Evolutionary conservation across 1,140 invertebrate genomes (phyloP), one percentile per base, ranked within the genome.

Genomic region (Bombus haemorrhoidalis): DNA sequence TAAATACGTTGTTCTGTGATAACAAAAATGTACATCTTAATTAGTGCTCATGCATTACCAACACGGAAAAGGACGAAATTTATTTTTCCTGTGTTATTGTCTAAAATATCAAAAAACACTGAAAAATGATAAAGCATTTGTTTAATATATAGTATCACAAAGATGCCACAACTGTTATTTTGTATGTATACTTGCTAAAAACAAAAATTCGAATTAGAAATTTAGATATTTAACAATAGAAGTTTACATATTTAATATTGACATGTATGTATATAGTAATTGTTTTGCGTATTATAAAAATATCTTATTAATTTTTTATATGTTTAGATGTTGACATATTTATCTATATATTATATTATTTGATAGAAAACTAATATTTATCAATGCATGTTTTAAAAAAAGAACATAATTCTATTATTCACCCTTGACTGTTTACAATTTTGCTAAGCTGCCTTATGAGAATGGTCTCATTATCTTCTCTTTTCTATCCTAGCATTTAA

Each of bases 1-100:
- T 91, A 90, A 85, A 91, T 91, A 88, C 25, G 81, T 90, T 83
- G 74, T 81, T 81, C 87, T 91, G 87, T 90, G 89, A 91, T 90
- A 90, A 72, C 10, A n/a, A 88, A 84, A 76, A 87, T 57, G 57
- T 90, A 88, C 41, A 85, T 90, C 81, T 84, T 88, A 86, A 88
- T 81, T 74, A 64, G 62, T 85, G 78, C 69, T 87, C 78, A 25
- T 71, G 81, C 77, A 89, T 85, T 84, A 89, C 62, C 81, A 82
- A 87, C 82, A 85, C 81, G 75, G 75, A 89, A 85, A 84, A 62
- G 1, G 3, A 69, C 34, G 39, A 83, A 68, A 82, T 79, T 88
- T 62, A 86, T 12, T 88, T 88, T 69, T 47, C 47, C 68, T 53
- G 13, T 73, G 32, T 77, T 76, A 43, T 37, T 64, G 18, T 37